Evolutionary conservation across 1,140 invertebrate species (phyloP).

Genomic region (Subanguina moxae): DNA sequence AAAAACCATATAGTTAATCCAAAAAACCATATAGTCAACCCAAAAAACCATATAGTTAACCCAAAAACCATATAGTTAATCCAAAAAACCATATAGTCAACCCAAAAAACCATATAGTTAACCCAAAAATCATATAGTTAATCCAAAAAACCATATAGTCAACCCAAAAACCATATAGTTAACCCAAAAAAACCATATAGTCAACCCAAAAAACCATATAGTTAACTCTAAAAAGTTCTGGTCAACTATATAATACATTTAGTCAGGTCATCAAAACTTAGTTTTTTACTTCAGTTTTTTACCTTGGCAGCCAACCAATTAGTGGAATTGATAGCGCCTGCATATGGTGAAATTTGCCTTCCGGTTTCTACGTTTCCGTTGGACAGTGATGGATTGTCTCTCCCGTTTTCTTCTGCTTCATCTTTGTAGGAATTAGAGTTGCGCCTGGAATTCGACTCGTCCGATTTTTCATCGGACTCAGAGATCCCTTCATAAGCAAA

Average conservation of each 20-base stretch:
- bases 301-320: not conserved
- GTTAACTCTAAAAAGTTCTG: too few relatives aligned
- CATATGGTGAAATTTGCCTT: not conserved
- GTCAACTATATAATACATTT: not conserved
- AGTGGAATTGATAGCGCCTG: not conserved
- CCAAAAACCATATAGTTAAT: too few relatives aligned
- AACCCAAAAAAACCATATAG: too few relatives aligned
- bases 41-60: too few relatives aligned
- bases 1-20: too few relatives aligned
- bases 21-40: too few relatives aligned
- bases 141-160: too few relatives aligned
- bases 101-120: too few relatives aligned
- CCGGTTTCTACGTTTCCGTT: not conserved
- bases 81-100: too few relatives aligned
- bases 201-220: too few relatives aligned
- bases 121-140: too few relatives aligned
- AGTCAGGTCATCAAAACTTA: not conserved
- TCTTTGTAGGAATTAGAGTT: slow-evolving; percentile 35
- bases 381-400: slow-evolving; percentile 2
- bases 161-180: too few relatives aligned
- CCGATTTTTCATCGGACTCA: not conserved
- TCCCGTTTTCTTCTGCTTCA: slow-evolving; percentile 62
- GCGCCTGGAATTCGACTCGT: slow-evolving; percentile 20
- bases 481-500: slow-evolving; percentile 4
- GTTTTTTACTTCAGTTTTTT: not conserved